Conservation (phyloP, 1,140 invertebrate genomes). For the Rhopalosiphum maidis region DNA sequence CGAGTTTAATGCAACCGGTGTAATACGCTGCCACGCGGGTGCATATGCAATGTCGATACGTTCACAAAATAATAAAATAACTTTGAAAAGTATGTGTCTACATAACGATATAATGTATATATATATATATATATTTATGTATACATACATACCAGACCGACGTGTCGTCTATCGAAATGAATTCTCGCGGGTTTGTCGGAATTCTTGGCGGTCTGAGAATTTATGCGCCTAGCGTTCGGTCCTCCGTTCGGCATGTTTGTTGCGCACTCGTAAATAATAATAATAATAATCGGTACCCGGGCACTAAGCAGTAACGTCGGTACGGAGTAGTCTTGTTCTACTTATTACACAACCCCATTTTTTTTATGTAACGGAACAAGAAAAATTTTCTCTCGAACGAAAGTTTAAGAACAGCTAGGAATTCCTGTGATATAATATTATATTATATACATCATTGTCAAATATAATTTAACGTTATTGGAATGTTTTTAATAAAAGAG, state of each 20-base stretch:
- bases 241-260: neutral
- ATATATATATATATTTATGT: too few relatives aligned
- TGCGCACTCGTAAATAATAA: neutral
- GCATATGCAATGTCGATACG: neutral
- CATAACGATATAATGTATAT: neutral
- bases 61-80: neutral
- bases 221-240: neutral
- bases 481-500: neutral
- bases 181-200: neutral
- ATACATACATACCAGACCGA: neutral
- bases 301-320: neutral
- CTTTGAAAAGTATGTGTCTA: neutral
- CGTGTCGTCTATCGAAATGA: neutral
- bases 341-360: constrained; percentile 1
- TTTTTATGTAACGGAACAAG: neutral
- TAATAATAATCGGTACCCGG: neutral
- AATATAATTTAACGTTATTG: neutral
- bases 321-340: neutral
- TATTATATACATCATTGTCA: neutral
- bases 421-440: neutral
- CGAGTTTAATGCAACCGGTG: too few relatives aligned
- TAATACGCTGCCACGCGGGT: too few relatives aligned
- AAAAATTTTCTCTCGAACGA: neutral
- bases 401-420: neutral
- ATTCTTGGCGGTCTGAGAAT: constrained; percentile 5